A percentile compares a stretch with the other conserved stretches of the same genome.
Evolutionary conservation across 2,888 invertebrate species (phyloP).

Genomic region (Blastobasis adustella): DNA sequence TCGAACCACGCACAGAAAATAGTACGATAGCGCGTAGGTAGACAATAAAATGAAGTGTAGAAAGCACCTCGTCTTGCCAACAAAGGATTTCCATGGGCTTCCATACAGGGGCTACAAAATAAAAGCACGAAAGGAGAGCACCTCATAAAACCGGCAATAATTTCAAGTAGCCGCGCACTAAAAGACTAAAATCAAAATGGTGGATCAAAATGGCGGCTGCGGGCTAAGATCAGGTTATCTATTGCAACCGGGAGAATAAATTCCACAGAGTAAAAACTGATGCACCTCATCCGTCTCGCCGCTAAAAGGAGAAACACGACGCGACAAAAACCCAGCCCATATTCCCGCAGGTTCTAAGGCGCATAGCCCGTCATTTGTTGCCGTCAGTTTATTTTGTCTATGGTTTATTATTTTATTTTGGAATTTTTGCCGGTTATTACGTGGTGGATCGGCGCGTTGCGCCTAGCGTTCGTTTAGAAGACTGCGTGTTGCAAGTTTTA

Average conservation of each 20-base stretch:
- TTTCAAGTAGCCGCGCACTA: slow-evolving; percentile 46
- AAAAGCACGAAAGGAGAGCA: too few species aligned
- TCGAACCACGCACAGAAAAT: too few species aligned
- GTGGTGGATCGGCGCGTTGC: too few species aligned
- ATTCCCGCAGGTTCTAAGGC: slow-evolving; percentile 33
- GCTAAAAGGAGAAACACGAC: slow-evolving; percentile 49
- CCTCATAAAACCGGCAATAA: slow-evolving; percentile 31
- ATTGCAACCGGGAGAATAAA: slow-evolving; percentile 31
- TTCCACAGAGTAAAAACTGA: slow-evolving; percentile 57
- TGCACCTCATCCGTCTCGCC: slow-evolving; percentile 46
- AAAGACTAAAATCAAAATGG: slow-evolving; percentile 61
- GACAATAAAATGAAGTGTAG: too few species aligned
- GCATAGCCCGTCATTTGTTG: slow-evolving; percentile 30
- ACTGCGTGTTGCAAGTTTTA: too few species aligned
- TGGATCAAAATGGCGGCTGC: slow-evolving; percentile 56
- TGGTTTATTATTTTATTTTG: slow-evolving; percentile 18
- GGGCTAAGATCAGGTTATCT: slow-evolving; percentile 48
- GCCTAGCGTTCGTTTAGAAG: too few species aligned
- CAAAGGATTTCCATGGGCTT: too few species aligned
- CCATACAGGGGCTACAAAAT: too few species aligned
- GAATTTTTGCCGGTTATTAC: too few species aligned
- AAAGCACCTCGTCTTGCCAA: too few species aligned
- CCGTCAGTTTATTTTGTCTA: slow-evolving; percentile 48
- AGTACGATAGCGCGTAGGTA: too few species aligned
- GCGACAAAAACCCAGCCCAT: slow-evolving; percentile 32